Evolutionary conservation across 1,140 invertebrate genomes (phyloP).

Genomic region (Grapholita molesta): DNA sequence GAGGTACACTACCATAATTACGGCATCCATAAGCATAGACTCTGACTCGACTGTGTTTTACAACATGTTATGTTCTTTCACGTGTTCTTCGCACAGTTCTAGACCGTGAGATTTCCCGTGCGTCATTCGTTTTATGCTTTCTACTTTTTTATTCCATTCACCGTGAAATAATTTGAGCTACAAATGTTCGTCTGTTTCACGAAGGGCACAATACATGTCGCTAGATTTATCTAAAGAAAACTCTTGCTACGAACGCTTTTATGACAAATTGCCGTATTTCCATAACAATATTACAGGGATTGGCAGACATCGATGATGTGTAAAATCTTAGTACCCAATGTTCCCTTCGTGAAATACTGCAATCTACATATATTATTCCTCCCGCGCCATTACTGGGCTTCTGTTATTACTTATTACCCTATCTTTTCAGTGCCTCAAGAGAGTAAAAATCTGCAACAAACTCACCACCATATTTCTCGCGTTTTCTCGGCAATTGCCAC

Average conservation of each 20-base stretch:
- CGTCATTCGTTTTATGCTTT: too few species aligned
- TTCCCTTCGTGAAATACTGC: slow-evolving; percentile 56
- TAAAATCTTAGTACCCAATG: slow-evolving; percentile 63
- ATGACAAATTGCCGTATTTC: slow-evolving; percentile 72
- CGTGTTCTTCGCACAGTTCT: too few species aligned
- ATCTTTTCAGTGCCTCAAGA: slow-evolving; percentile 42
- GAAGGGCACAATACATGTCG: slow-evolving; percentile 64
- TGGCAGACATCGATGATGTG: slow-evolving; percentile 66
- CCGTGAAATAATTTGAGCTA: slow-evolving; percentile 59
- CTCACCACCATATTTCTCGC: too few species aligned
- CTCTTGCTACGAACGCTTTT: slow-evolving; percentile 63
- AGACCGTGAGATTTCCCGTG: too few species aligned
- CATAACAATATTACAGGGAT: slow-evolving; percentile 74
- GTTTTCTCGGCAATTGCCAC: too few species aligned
- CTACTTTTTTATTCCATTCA: too few species aligned
- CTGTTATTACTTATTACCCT: slow-evolving; percentile 64
- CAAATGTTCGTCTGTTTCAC: slow-evolving; percentile 59
- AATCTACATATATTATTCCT: slow-evolving; percentile 64
- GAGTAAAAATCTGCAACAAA: background rate
- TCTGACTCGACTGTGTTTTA: too few species aligned
- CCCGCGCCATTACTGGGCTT: slow-evolving; percentile 55
- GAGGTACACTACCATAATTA: too few species aligned
- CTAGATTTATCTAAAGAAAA: slow-evolving; percentile 64
- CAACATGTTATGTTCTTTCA: too few species aligned
- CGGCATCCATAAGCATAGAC: too few species aligned